phyloP scores from a whole-genome alignment of 2,113 vertebrate species.

The Pomatorhinus ruficollis region DNA sequence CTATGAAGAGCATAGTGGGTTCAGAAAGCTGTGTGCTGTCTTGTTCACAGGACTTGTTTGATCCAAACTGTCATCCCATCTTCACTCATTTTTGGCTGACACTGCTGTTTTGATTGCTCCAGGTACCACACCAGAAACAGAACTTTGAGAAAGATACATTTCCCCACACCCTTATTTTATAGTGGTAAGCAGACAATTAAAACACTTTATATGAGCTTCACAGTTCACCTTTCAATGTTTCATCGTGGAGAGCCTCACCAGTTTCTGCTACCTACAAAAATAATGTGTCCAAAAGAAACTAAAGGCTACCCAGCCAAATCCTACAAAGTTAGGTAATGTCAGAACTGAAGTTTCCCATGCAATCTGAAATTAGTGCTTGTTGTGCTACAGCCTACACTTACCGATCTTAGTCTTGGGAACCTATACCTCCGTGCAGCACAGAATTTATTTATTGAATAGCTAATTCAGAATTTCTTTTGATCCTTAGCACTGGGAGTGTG shows the following conservation, averaged over 20 bases:
- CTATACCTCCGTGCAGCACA: rapidly evolving
- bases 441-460: background rate
- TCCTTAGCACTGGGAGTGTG: background rate
- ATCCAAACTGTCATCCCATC: background rate
- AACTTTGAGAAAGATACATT: background rate
- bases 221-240: background rate
- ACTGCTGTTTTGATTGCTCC: background rate
- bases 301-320: background rate
- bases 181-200: background rate
- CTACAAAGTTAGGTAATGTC: background rate
- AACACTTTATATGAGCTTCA: background rate
- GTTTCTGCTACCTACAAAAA: background rate
- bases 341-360: background rate
- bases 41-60: background rate
- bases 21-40: background rate
- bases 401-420: background rate
- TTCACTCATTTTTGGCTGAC: background rate
- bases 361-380: background rate
- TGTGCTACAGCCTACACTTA: background rate
- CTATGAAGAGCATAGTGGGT: rapidly evolving
- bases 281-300: background rate
- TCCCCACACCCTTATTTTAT: background rate
- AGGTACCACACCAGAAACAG: background rate
- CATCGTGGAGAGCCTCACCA: background rate
- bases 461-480: background rate